Percentiles rank a stretch among this genome's conserved stretches.
Conservation (phyloP, 2,888 invertebrate genomes). For the Steinernema hermaphroditum region DNA sequence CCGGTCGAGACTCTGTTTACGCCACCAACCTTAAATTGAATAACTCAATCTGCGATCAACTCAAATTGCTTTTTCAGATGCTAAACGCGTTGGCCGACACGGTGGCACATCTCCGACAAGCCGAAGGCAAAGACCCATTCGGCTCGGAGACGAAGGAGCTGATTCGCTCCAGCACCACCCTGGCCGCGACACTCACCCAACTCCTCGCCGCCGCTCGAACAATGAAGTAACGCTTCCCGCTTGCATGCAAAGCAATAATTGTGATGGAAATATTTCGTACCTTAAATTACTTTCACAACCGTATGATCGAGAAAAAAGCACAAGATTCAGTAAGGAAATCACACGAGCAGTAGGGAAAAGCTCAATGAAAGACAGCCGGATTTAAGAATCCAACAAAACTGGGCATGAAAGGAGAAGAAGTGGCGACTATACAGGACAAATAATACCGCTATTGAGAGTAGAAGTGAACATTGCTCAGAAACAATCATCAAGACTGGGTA, state of each 20-base stretch:
- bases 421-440: background rate
- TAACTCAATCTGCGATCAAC: constrained; percentile 16
- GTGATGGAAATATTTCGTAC: background rate
- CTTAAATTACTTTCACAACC: constrained; percentile 26
- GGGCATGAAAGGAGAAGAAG: background rate
- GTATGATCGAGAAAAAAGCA: background rate
- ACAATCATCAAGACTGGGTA: constrained; percentile 6
- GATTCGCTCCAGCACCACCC: constrained; percentile 43
- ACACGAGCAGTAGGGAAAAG: constrained; percentile 1
- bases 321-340: background rate
- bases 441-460: background rate
- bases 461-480: background rate
- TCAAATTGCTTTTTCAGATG: constrained; percentile 39
- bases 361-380: constrained; percentile 10
- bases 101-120: constrained; percentile 37
- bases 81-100: constrained; percentile 42
- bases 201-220: constrained; percentile 44
- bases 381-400: background rate
- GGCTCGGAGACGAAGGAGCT: constrained; percentile 41
- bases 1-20: background rate
- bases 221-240: constrained; percentile 33
- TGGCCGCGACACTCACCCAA: constrained; percentile 49
- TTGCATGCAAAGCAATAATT: constrained; percentile 24
- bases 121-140: constrained; percentile 33
- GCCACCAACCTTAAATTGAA: constrained; percentile 6